These are phyloP conservation scores for human DNA, from an alignment of 2,113 vertebrate genomes.

Conservation along the genomic window GRCh38 chr1:168962001-168962500, in stretches of 20 bases:
- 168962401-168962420: too few relatives aligned
- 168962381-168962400: background rate
- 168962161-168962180: background rate
- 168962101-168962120: background rate
- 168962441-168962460: too few relatives aligned
- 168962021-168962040: too few relatives aligned
- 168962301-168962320: background rate
- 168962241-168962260: background rate
- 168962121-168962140: background rate
- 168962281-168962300: background rate
- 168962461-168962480: too few relatives aligned
- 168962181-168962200: background rate
- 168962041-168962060: too few relatives aligned
- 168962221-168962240: background rate
- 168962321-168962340: accelerated
- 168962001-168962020: too few relatives aligned
- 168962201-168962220: background rate
- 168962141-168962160: background rate
- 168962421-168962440: too few relatives aligned
- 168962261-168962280: background rate
- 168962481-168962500: too few relatives aligned
- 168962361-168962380: background rate
- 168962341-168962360: background rate
- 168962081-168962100: too few relatives aligned
- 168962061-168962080: background rate